phyloP scores from a whole-genome alignment of 2,113 vertebrate species.

The Riparia riparia region DNA sequence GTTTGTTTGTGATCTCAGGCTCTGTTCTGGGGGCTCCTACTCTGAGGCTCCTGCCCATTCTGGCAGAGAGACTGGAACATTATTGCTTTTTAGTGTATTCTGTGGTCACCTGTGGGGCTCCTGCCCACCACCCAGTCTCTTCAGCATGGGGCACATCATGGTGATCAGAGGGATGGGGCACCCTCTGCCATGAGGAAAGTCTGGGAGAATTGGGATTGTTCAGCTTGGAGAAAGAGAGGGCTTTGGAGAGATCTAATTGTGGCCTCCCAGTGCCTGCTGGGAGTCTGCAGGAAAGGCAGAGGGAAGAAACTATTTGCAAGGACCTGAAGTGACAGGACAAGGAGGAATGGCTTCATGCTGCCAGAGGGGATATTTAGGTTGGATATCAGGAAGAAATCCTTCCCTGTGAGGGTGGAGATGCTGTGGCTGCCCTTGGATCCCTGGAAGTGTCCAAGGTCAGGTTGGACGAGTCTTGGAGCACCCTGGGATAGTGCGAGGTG shows the following conservation, averaged over 20 bases:
- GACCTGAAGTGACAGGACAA: neutral
- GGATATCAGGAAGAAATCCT: no score
- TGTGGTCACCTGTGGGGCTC: fast-evolving
- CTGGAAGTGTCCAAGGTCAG: neutral
- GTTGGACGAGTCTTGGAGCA: fast-evolving
- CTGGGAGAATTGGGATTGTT: neutral
- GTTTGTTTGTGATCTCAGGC: neutral
- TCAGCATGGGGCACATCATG: neutral
- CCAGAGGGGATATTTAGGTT: neutral
- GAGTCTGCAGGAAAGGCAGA: neutral
- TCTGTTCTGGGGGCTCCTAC: neutral
- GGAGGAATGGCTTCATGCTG: neutral
- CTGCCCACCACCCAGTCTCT: no score
- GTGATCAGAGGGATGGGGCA: neutral
- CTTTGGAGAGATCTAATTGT: neutral
- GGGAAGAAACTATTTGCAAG: neutral
- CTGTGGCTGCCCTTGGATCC: neutral
- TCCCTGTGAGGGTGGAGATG: neutral
- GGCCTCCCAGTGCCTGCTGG: neutral
- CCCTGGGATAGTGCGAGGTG: neutral
- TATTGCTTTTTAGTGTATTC: neutral
- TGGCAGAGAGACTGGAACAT: neutral
- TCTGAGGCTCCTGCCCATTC: neutral
- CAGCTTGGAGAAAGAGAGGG: neutral
- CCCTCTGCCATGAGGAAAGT: neutral